These are phyloP conservation scores for Gymnopithys bicolor DNA, from an alignment of 2,797 vertebrate genomes.

Conservation along the genomic window DNA sequence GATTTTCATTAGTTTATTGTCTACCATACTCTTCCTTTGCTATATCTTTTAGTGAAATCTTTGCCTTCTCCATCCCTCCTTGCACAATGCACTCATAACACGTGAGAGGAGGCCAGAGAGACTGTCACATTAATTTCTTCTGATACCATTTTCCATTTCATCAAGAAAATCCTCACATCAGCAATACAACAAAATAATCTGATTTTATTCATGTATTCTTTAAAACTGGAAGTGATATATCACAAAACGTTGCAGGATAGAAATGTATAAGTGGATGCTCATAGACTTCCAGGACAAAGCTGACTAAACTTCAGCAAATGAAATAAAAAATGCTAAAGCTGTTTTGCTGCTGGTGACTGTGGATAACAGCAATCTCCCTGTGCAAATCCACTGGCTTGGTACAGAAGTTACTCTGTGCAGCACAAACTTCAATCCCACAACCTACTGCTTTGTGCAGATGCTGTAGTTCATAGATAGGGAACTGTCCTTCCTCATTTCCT, in stretches of 20 bases:
- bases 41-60: slow-evolving; percentile 4
- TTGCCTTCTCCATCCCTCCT: background rate
- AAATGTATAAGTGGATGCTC: background rate
- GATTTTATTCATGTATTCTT: slow-evolving; percentile 16
- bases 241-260: background rate
- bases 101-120: background rate
- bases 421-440: background rate
- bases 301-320: background rate
- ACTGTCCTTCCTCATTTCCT: background rate
- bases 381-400: background rate
- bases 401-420: background rate
- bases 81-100: background rate
- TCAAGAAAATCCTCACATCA: background rate
- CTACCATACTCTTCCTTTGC: background rate
- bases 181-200: background rate
- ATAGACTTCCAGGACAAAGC: background rate
- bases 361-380: background rate
- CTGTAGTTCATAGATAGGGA: background rate
- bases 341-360: background rate
- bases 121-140: background rate
- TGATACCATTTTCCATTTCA: background rate
- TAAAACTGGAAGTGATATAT: background rate
- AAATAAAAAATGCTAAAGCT: background rate
- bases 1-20: slow-evolving; percentile 29
- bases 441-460: background rate